Evolutionary conservation across 2,797 vertebrate genomes (phyloP).

Genomic region (Sciurus carolinensis): DNA sequence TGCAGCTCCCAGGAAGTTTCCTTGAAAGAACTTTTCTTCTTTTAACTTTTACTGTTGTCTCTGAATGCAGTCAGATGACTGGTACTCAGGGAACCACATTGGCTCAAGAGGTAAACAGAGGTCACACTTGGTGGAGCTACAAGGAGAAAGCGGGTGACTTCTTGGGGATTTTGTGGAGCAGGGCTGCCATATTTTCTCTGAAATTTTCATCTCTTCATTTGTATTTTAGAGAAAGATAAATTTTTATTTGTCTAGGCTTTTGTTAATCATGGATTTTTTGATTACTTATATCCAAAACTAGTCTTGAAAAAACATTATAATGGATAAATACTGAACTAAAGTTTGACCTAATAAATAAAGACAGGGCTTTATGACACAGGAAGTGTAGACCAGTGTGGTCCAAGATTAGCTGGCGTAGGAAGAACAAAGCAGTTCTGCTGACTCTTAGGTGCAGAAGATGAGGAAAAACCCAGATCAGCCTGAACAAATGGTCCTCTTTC

Average conservation of each 20-base stretch:
- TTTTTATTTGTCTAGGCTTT: background rate
- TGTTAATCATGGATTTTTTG: constrained; percentile 47
- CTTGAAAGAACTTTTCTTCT: background rate
- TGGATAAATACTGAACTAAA: background rate
- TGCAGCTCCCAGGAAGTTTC: background rate
- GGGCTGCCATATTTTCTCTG: background rate
- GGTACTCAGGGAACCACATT: background rate
- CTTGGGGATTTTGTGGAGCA: background rate
- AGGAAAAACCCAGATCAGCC: background rate
- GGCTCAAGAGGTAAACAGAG: background rate
- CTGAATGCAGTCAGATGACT: background rate
- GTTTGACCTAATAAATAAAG: constrained; percentile 15
- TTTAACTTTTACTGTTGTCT: background rate
- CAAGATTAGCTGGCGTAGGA: background rate
- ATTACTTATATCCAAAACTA: constrained; percentile 31
- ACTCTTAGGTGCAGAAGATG: background rate
- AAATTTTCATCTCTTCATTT: background rate
- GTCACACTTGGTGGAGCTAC: background rate
- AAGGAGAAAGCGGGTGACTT: background rate
- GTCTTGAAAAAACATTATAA: background rate
- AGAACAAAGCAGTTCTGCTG: background rate
- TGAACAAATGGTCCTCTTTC: background rate
- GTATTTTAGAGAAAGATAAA: constrained; percentile 28
- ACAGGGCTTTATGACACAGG: background rate
- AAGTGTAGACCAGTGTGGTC: background rate